Evolutionary conservation across 2,888 invertebrate species (phyloP).

Genomic region (Epinotia nisella): DNA sequence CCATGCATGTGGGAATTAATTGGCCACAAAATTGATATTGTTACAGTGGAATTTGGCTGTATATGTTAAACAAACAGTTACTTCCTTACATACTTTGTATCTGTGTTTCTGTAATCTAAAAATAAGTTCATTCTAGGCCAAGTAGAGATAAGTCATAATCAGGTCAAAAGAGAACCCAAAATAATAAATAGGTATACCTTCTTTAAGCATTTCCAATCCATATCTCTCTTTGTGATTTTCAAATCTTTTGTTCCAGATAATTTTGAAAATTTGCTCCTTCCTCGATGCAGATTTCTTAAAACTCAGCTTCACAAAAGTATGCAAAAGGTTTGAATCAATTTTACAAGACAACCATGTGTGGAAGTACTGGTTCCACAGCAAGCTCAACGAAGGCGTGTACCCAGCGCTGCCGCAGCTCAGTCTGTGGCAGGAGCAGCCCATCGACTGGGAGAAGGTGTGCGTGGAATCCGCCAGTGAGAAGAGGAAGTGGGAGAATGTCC

Average conservation of each 20-base stretch:
- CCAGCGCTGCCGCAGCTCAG: conserved; percentile 72
- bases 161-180: not conserved
- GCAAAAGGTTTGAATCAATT: conserved; percentile 83
- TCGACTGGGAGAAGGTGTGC: conserved; percentile 85
- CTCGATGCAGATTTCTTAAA: conserved; percentile 84
- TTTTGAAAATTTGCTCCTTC: conserved; percentile 86
- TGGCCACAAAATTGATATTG: too few species aligned
- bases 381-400: conserved; percentile 66
- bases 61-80: not conserved
- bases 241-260: conserved; percentile 79
- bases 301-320: conserved; percentile 81
- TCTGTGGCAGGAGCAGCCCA: conserved; percentile 68
- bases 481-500: conserved; percentile 81
- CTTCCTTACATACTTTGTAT: not conserved
- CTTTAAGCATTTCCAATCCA: too few species aligned
- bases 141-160: not conserved
- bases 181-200: too few species aligned
- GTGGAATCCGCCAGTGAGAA: conserved; percentile 85
- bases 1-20: too few species aligned
- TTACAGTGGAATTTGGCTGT: too few species aligned
- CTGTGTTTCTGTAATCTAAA: not conserved
- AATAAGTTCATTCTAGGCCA: not conserved
- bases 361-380: conserved; percentile 81
- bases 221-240: not conserved
- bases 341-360: conserved; percentile 83